Conservation (phyloP, 1,140 invertebrate genomes). For the Cotesia glomerata region DNA sequence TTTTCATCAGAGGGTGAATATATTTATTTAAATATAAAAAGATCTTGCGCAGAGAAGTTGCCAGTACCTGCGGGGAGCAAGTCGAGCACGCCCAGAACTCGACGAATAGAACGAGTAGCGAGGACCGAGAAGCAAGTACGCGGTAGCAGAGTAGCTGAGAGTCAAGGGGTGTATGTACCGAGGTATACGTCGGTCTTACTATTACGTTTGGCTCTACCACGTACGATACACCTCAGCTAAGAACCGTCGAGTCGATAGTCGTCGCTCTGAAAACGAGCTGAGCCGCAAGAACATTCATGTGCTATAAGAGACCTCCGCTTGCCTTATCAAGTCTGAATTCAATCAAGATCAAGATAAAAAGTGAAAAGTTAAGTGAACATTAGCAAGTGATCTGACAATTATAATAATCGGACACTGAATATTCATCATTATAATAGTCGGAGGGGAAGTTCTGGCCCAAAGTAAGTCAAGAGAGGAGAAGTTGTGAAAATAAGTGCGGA, state of each 20-base stretch:
- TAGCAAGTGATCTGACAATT: too few relatives aligned
- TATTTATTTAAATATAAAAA: background rate
- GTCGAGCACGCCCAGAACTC: constrained; percentile 4
- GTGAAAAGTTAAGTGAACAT: too few relatives aligned
- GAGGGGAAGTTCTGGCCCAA: too few relatives aligned
- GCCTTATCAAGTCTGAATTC: too few relatives aligned
- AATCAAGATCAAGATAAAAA: too few relatives aligned
- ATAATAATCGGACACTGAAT: too few relatives aligned
- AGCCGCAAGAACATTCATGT: too few relatives aligned
- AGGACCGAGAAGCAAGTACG: background rate
- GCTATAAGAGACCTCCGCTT: too few relatives aligned
- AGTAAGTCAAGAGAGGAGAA: background rate
- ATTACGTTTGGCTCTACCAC: background rate
- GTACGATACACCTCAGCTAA: background rate
- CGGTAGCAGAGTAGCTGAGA: background rate
- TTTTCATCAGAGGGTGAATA: background rate
- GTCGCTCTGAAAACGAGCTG: background rate
- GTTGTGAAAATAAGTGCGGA: too few relatives aligned
- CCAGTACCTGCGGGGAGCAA: background rate
- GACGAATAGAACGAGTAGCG: constrained; percentile 1
- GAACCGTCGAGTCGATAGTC: constrained; percentile 2
- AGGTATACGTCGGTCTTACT: background rate
- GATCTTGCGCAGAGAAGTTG: background rate
- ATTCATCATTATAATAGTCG: background rate
- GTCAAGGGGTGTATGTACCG: constrained; percentile 1